phyloP scores from a whole-genome alignment of 2,888 invertebrate genomes.

The Mycalesis mineus region DNA sequence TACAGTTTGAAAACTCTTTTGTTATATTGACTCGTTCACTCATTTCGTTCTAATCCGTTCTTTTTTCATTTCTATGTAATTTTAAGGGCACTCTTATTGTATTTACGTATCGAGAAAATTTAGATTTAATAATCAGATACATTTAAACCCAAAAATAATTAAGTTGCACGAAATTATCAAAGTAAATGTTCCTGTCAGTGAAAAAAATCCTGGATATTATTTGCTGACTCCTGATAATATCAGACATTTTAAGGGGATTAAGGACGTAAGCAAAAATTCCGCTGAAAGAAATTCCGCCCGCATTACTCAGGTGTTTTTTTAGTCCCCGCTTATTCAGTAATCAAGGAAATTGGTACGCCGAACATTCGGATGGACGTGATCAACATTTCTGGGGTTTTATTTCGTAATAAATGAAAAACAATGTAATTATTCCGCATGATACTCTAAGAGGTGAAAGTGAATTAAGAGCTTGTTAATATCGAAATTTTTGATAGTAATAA shows the following conservation, averaged over 20 bases:
- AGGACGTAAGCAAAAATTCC: slow-evolving; percentile 27
- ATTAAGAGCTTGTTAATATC: too few relatives aligned
- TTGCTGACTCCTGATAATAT: slow-evolving; percentile 21
- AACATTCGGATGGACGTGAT: slow-evolving; percentile 12
- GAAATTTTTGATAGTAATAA: too few relatives aligned
- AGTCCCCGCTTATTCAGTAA: slow-evolving; percentile 30
- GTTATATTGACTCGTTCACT: too few relatives aligned
- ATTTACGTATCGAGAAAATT: too few relatives aligned
- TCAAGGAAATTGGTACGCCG: slow-evolving; percentile 29
- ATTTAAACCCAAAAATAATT: too few relatives aligned
- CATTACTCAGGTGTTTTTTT: slow-evolving; percentile 31
- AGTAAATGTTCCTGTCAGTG: not conserved
- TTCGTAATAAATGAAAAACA: slow-evolving; percentile 10
- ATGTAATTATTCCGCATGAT: not conserved
- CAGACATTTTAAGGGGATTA: slow-evolving; percentile 28
- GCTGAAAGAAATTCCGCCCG: slow-evolving; percentile 24
- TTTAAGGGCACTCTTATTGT: too few relatives aligned
- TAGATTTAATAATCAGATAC: too few relatives aligned
- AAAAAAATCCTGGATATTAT: slow-evolving; percentile 15
- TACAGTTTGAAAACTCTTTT: too few relatives aligned
- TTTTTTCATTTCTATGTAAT: too few relatives aligned
- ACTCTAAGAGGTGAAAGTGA: not conserved
- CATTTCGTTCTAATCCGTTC: too few relatives aligned
- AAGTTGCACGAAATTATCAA: not conserved
- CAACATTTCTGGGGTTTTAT: slow-evolving; percentile 17